phyloP scores from a whole-genome alignment of 2,888 invertebrate genomes.

The Nephrocerus scutellatus region DNA sequence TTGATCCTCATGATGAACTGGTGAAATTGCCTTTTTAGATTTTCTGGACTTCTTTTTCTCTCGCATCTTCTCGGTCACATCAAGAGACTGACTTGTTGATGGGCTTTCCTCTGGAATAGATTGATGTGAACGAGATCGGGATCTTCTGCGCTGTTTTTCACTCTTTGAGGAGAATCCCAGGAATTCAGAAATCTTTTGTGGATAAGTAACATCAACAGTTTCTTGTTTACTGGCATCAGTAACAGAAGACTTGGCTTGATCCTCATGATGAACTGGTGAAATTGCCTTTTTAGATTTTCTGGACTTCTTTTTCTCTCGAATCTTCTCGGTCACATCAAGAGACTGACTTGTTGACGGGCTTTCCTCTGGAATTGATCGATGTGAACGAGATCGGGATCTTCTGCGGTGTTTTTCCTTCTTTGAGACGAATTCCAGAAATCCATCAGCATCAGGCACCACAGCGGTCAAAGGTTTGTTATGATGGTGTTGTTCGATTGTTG shows the following conservation, averaged over 20 bases:
- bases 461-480: constrained; percentile 9
- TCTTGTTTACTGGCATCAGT: too few species aligned
- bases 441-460: constrained; percentile 45
- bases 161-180: not conserved
- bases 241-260: too few species aligned
- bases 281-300: constrained; percentile 29
- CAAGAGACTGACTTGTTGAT: constrained; percentile 22
- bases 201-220: too few species aligned
- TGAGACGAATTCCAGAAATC: constrained; percentile 49
- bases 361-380: constrained; percentile 39
- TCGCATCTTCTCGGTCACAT: constrained; percentile 44
- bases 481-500: constrained; percentile 9
- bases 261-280: too few species aligned
- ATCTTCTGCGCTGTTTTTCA: constrained; percentile 41
- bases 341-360: constrained; percentile 21
- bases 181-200: too few species aligned
- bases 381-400: constrained; percentile 52
- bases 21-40: too few species aligned
- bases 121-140: constrained; percentile 47
- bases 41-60: constrained; percentile 35
- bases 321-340: constrained; percentile 45
- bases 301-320: constrained; percentile 44
- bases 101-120: constrained; percentile 38
- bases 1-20: too few species aligned
- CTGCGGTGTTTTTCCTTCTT: constrained; percentile 47